These are phyloP conservation scores for Chironomus tentans DNA, from an alignment of 2,888 invertebrate genomes.

Conservation along the genomic window DNA sequence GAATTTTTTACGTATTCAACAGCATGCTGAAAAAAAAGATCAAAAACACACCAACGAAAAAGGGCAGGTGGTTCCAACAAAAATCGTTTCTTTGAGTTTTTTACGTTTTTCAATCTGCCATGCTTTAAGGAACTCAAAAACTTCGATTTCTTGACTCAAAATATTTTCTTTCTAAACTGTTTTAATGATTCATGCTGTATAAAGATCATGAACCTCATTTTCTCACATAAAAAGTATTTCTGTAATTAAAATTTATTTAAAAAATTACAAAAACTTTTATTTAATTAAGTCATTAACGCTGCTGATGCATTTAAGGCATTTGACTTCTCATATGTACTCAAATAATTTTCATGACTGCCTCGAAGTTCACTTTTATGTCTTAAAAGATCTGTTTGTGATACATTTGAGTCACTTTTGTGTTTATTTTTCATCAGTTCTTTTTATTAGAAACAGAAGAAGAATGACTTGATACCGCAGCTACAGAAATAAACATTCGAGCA, in stretches of 20 bases:
- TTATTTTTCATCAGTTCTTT: too few relatives aligned
- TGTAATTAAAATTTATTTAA: not conserved
- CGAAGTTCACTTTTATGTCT: too few relatives aligned
- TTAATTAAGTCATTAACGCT: not conserved
- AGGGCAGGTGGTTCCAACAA: constrained; percentile 13
- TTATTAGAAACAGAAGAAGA: too few relatives aligned
- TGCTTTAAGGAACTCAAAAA: not conserved
- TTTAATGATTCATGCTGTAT: not conserved
- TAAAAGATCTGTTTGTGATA: too few relatives aligned
- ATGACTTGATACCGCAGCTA: too few relatives aligned
- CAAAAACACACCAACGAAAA: constrained; percentile 3
- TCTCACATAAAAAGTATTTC: not conserved
- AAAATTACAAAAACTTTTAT: not conserved
- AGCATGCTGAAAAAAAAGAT: not conserved
- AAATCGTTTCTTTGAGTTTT: not conserved
- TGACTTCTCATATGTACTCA: too few relatives aligned
- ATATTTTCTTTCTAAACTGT: not conserved
- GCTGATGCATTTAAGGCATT: not conserved
- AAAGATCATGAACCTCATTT: not conserved
- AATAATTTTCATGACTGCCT: too few relatives aligned
- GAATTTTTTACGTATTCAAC: not conserved
- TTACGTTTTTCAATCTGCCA: not conserved
- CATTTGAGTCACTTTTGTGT: too few relatives aligned
- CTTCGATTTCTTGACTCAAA: not conserved
- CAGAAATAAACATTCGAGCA: too few relatives aligned